phyloP scores from a whole-genome alignment of 2,888 invertebrate genomes.

The Lacanobia oleracea region DNA sequence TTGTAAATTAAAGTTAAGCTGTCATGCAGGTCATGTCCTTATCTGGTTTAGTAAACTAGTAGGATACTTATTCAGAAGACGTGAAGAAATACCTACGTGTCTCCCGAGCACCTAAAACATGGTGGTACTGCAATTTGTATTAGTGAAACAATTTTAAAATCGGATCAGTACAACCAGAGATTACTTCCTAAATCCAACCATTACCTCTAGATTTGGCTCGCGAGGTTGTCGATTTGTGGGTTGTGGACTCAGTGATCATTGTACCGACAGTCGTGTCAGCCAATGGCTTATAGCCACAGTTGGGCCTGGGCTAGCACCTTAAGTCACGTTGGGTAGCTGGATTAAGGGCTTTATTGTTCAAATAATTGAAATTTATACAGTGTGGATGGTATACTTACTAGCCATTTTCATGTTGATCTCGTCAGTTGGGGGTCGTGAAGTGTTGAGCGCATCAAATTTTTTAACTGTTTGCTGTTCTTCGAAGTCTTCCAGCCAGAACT shows the following conservation, averaged over 20 bases:
- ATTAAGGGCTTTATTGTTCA: too few species aligned
- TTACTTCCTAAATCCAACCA: not conserved
- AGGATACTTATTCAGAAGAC: not conserved
- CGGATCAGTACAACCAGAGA: not conserved
- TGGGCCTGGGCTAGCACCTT: too few species aligned
- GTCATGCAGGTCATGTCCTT: not conserved
- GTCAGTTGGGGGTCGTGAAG: slow-evolving; percentile 71
- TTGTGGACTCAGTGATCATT: too few species aligned
- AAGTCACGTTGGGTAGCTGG: too few species aligned
- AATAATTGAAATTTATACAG: not conserved
- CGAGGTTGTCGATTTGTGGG: too few species aligned
- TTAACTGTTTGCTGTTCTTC: slow-evolving; percentile 68
- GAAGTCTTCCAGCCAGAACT: slow-evolving; percentile 71
- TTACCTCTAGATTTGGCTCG: too few species aligned
- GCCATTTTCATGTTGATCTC: slow-evolving; percentile 82
- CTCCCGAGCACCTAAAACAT: too few species aligned
- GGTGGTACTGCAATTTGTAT: too few species aligned
- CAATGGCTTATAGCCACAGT: too few species aligned
- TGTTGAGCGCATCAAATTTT: slow-evolving; percentile 74
- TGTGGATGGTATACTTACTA: slow-evolving; percentile 69
- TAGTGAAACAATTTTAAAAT: not conserved
- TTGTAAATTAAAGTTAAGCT: slow-evolving; percentile 13
- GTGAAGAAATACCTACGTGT: not conserved
- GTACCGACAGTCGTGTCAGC: too few species aligned
- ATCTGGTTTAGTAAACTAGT: not conserved